Evolutionary conservation across 1,140 invertebrate species (phyloP), one percentile per base, ranked within the genome.

Genomic region (Drosophila lacertosa): DNA sequence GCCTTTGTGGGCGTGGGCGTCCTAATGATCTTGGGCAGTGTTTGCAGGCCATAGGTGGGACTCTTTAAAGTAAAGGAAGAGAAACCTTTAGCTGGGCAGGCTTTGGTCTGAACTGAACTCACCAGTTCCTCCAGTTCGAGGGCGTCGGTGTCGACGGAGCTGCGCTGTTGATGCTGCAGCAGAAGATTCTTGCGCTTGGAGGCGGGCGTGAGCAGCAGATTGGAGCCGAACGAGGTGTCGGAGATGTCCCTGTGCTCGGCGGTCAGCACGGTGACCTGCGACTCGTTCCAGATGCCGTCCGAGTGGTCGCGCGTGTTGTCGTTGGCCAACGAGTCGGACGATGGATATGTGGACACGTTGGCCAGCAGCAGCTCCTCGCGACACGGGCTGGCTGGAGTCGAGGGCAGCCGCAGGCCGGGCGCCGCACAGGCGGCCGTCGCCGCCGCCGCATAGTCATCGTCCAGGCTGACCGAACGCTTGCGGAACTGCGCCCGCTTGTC

Each of bases 231-330:
- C 5, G 94, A 89, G 3, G 92, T 92, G 40, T 93, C 93, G 18
- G 76, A 83, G 13, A 82, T 77, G n/a, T 90, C 89, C 4, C 69
- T 59, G 11, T 88, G 80, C 22, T 91, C 95, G 1, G 94, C 94
- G 89, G 96, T 96, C 22, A 97, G 92, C 11, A 97, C 95, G 1
- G 96, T 97, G 1, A 95, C 95, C 92, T 96, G 96, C 11, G 96
- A 97, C 92, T 97, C 96, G 91, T 97, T 97, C 96, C 96, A 97
- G 79, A 96, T 95, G 32, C 95, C 95, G 89, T 96, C 96, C 32
- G 95, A 96, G 89, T 96, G 95, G 90, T 96, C 96, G 83, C 95
- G 93, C 80, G 94, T 95, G 22, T 93, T 92, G 88, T 96, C 95
- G 68, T 95, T 95, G 11, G 95, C 94, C 65, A 96, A 89, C 7